Evolutionary conservation across 2,113 vertebrate species (phyloP).

Genomic region (Sorex araneus): DNA sequence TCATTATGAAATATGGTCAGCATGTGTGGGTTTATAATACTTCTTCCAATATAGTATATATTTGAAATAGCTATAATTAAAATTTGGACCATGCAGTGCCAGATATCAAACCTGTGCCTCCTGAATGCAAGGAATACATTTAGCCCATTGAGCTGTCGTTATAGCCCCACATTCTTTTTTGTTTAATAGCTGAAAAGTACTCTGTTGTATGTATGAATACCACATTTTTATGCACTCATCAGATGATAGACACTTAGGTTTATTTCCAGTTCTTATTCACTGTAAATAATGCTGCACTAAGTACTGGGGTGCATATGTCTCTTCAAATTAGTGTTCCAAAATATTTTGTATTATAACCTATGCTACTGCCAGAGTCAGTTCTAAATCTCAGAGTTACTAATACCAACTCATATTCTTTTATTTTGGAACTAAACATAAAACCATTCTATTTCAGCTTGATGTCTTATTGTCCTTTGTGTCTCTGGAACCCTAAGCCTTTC

Average conservation of each 20-base stretch:
- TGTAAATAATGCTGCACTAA: no score
- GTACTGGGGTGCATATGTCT: no score
- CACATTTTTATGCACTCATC: no score
- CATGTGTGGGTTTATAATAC: constrained; percentile 49
- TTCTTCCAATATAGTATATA: constrained; percentile 35
- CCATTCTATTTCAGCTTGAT: constrained; percentile 12
- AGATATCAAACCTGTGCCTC: no score
- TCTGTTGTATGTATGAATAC: no score
- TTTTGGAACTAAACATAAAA: constrained; percentile 34
- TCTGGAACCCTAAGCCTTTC: neutral
- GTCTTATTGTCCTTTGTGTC: no score
- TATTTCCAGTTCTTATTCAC: no score
- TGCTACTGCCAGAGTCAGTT: constrained; percentile 39
- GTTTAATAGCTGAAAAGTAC: no score
- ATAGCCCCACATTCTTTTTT: no score
- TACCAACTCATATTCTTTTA: constrained; percentile 51
- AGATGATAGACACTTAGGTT: no score
- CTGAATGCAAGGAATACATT: neutral
- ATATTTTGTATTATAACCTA: constrained; percentile 45
- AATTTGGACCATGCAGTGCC: neutral
- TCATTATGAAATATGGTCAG: constrained; percentile 50
- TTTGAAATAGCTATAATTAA: constrained; percentile 58
- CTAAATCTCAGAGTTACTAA: constrained; percentile 39
- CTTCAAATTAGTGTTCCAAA: neutral
- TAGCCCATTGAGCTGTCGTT: no score